Conservation (phyloP, 1,140 invertebrate species). For the Drosophila auraria region DNA sequence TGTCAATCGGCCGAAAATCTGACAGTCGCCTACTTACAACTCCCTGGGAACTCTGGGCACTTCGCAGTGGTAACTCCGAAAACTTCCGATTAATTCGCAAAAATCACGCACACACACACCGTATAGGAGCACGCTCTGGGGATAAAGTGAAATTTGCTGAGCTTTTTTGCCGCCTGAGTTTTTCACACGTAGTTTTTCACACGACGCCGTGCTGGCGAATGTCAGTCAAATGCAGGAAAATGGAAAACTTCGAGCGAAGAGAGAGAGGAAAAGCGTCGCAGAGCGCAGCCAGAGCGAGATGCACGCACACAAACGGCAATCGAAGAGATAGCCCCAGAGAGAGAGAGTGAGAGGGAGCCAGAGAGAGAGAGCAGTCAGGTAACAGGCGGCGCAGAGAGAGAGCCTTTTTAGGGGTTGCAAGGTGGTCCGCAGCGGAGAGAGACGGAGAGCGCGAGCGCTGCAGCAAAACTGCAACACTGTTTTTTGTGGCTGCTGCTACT, state of each 20-base stretch:
- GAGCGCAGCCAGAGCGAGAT: slow-evolving; percentile 16
- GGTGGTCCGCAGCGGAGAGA: not conserved
- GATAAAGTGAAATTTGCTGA: slow-evolving; percentile 47
- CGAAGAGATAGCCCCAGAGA: not conserved
- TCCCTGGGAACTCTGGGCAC: slow-evolving; percentile 12
- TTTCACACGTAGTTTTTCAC: slow-evolving; percentile 61
- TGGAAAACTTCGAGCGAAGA: slow-evolving; percentile 65
- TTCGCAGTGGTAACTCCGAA: slow-evolving; percentile 10
- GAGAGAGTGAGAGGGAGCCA: not conserved
- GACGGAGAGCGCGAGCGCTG: not conserved
- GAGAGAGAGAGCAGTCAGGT: slow-evolving; percentile 2
- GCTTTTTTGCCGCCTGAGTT: slow-evolving; percentile 42
- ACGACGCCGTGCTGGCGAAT: slow-evolving; percentile 74
- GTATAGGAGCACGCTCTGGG: slow-evolving; percentile 17
- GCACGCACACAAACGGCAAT: slow-evolving; percentile 1
- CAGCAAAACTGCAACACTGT: slow-evolving; percentile 36
- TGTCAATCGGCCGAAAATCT: slow-evolving; percentile 19
- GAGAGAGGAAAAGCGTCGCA: slow-evolving; percentile 12
- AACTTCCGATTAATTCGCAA: slow-evolving; percentile 46
- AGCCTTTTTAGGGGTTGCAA: slow-evolving; percentile 27
- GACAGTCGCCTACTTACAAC: slow-evolving; percentile 32
- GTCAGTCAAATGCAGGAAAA: slow-evolving; percentile 77
- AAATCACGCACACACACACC: slow-evolving; percentile 27
- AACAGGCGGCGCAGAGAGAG: slow-evolving; percentile 10
- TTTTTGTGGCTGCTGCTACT: slow-evolving; percentile 20